phyloP scores from a whole-genome alignment of 2,113 vertebrate species.

The Nothoprocta perdicaria region DNA sequence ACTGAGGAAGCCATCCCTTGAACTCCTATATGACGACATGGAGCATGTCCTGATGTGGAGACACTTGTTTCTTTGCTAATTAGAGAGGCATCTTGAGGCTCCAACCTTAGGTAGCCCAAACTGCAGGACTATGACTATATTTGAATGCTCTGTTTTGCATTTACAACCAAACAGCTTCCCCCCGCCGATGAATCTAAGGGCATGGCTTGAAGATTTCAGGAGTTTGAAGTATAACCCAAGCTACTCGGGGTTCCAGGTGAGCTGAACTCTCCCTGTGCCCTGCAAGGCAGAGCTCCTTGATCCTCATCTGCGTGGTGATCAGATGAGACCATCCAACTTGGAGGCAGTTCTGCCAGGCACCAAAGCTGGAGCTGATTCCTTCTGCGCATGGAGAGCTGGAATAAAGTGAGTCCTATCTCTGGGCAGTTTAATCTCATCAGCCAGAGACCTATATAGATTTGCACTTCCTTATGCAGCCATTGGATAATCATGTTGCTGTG shows the following conservation, averaged over 20 bases:
- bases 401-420: background rate
- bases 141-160: background rate
- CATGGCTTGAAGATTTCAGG: background rate
- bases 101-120: background rate
- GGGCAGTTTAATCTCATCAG: constrained; percentile 9
- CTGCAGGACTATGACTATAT: background rate
- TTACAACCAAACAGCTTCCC: background rate
- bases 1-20: background rate
- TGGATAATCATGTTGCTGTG: constrained; percentile 56
- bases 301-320: background rate
- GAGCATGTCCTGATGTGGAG: background rate
- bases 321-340: background rate
- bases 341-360: background rate
- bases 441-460: constrained; percentile 45
- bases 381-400: background rate
- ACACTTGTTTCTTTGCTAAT: constrained; percentile 5
- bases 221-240: constrained; percentile 22
- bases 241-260: background rate
- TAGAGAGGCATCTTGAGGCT: background rate
- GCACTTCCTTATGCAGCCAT: constrained; percentile 43
- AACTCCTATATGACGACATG: background rate
- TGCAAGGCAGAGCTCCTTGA: background rate
- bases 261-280: constrained; percentile 3
- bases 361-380: background rate
- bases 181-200: background rate